Evolutionary conservation across 1,140 invertebrate species (phyloP).

Genomic region (Chlorops oryzae): DNA sequence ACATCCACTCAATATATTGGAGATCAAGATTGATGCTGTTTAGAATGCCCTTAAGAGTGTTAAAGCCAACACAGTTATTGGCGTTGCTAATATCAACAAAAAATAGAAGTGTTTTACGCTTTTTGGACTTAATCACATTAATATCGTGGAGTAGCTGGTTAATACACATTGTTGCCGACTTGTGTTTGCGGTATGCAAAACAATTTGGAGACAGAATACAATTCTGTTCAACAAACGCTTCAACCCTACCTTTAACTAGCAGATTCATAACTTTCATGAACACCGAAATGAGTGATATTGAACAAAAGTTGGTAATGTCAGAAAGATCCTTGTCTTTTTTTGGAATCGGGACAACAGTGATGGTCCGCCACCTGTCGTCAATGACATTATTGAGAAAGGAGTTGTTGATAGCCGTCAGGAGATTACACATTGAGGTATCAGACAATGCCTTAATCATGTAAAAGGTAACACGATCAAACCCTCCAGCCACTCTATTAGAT

Average conservation of each 20-base stretch:
- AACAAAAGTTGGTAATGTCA: neutral
- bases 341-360: neutral
- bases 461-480: too few species aligned
- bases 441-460: neutral
- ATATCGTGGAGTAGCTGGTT: neutral
- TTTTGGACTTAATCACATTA: neutral
- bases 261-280: constrained; percentile 3
- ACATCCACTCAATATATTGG: neutral
- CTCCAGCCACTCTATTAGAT: too few species aligned
- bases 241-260: neutral
- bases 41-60: neutral
- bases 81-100: neutral
- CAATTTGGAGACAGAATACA: neutral
- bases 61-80: neutral
- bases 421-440: neutral
- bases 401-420: neutral
- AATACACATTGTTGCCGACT: constrained; percentile 1
- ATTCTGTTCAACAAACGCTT: neutral
- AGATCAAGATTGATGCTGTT: neutral
- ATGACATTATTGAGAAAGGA: neutral
- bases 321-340: constrained; percentile 1
- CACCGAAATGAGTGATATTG: neutral
- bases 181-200: constrained; percentile 2
- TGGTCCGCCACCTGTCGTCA: neutral
- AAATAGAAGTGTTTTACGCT: neutral